Base-by-base conservation (phyloP, 2,888 invertebrate genomes). In the Calameuta idolon region DNA sequence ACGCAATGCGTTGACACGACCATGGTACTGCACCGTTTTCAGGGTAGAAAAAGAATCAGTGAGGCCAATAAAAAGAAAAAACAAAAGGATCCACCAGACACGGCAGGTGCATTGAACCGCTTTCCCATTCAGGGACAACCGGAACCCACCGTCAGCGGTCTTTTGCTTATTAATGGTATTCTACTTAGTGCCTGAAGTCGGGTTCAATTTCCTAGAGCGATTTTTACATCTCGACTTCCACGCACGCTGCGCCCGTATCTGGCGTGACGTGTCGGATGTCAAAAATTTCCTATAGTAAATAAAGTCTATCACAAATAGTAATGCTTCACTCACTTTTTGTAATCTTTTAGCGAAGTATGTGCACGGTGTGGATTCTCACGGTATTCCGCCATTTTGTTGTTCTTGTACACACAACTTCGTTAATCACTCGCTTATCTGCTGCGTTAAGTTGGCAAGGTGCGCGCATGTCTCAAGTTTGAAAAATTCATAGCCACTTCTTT, bases 31-130 rank as follows among this genome's bases (percentile, higher is more conserved):
- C 55, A 55, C 15, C 55, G 23, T 55, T 55, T 55, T 55, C 23
- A 55, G 34, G 34, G 30, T 33, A 71, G 69, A 34, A 23, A 34
- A 30, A 74, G 69, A 79, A 31, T 12, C 15, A 37, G 11, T 34
- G 11, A 35, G n/a, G 33, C 35, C n/a, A 37, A 55, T 55, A 31
- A 40, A 76, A 77, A 55, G 35, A 31, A 76, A 68, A 71, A 75
- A 76, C 37, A 78, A 78, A 75, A 40, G 73, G 79, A 74, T 79
- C 74, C 31, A 15, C 69, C 37, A 68, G 74, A 40, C 40, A 69
- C 74, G 55, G 71, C 84, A 81, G 84, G 83, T 84, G 83, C 85
- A 83, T 83, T 85, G 82, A 81, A 84, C 82, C 79, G 83, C 84
- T 85, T 83, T 85, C 80, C 83, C 83, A 84, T 85, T 85, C 83